Base-by-base conservation (phyloP, 1,140 invertebrate species). In the Bombus waltoni region DNA sequence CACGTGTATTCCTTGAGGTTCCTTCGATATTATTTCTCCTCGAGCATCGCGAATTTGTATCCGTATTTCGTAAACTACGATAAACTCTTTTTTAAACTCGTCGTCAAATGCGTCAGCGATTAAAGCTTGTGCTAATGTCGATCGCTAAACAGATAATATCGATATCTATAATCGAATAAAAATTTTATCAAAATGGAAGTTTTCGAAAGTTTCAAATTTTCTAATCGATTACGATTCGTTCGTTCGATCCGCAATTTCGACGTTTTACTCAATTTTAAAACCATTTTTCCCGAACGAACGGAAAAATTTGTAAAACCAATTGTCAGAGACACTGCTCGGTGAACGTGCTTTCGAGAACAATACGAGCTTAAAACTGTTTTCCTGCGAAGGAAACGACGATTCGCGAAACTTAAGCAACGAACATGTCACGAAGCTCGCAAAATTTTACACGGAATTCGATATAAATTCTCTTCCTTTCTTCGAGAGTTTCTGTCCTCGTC, bases 361-460 rank as follows among this genome's bases (percentile, higher is more conserved):
- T n/a, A 11, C 32, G 35, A 70, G 35, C 44, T 47, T 68, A 4
- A 74, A 42, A 32, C 2, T 28, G 47, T 47, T 80, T 79, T 59
- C 5, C 18, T 11, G 25, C 32, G 62, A 53, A 13, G 11, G 44
- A 77, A 70, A 32, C 11, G 57, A 28, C 38, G 32, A 28, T 57
- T 47, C 44, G 47, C 32, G 22, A n/a, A 83, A 10, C 47, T 77
- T 57, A 32, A 66, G 32, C 65, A 32, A 28, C 53, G 47, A 78
- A 85, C 53, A 57, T 62, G 76, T 72, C 59, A 59, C 86, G 87
- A 88, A 91, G 89, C 85, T 90, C 92, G 88, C 87, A 87, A 93
- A 94, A 93, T 92, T 92, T 93, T 92, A 89, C 89, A 92, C 89
- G 91, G 92, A 93, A 93, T 88, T 93, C 92, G 92, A 94, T 94